Base-by-base conservation (phyloP, 2,888 invertebrate genomes). In the Synanthedon vespiformis region DNA sequence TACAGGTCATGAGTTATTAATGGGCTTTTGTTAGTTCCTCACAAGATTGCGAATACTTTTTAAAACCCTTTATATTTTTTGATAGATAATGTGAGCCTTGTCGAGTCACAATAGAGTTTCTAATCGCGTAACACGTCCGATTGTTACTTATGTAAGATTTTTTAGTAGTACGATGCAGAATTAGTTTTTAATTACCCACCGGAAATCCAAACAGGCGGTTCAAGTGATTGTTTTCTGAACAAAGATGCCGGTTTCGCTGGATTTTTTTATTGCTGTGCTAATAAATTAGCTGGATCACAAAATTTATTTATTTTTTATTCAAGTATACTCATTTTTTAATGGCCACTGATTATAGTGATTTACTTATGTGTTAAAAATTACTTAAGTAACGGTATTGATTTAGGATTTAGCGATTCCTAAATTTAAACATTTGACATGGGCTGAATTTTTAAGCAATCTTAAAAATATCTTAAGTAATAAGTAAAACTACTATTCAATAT, bases 141-240 rank as follows among this genome's bases (percentile, higher is more conserved):
- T 44, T 44, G 44, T 44, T 44, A 14, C 44, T 44, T n/a, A 14
- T 44, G 11, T 14, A 44, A 44, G 44, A 0, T 2, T 34, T 34
- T 27, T 34, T 34, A 34, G 34, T 44, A 4, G 44, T 44, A 44
- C 13, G 13, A 6, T 44, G 13, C 12, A 64, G 72, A 80, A 80
- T 82, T 81, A 79, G 80, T 77, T 78, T 83, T 80, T 82, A 83
- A 83, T 83, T 82, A 80, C 65, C 62, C 62, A 57, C 74, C 70
- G 83, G 81, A 82, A 79, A 71, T 68, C 57, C 61, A 65, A 58
- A 56, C 53, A 53, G 18, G 10, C 49, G 61, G 59, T 56, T 61
- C 62, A 63, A 61, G 64, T 61, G 60, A 70, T 66, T 66, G 70
- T 64, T 62, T 62, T 60, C 55, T 55, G 57, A 68, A 67, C 67